A percentile compares a stretch with the other conserved stretches of the same genome.
Evolutionary conservation across 2,888 invertebrate species (phyloP).

Genomic region (Troides aeacus): DNA sequence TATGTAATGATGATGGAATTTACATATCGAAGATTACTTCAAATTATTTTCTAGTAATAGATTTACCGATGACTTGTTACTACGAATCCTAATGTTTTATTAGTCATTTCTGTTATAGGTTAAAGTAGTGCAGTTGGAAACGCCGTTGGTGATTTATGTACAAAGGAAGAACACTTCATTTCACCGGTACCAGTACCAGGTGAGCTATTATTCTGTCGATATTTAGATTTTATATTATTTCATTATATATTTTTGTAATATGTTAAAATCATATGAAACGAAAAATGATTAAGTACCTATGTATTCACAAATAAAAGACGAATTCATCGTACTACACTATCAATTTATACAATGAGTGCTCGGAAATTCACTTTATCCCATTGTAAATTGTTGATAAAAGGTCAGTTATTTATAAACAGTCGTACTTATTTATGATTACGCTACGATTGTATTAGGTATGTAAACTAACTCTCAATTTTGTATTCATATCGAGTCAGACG

Average conservation of each 20-base stretch:
- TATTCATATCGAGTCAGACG: background rate
- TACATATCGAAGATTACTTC: background rate
- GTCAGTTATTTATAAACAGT: slow-evolving; percentile 11
- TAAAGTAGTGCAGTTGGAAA: background rate
- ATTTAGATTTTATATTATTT: background rate
- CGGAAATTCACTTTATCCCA: slow-evolving; percentile 11
- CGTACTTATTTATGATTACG: background rate
- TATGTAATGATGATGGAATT: background rate
- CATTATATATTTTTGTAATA: background rate
- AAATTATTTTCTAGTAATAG: background rate
- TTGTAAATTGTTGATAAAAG: slow-evolving; percentile 21
- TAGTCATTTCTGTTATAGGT: no score
- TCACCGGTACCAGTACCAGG: background rate
- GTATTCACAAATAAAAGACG: background rate
- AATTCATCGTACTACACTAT: background rate
- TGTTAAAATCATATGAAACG: background rate
- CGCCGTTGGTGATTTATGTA: background rate
- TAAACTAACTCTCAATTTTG: background rate
- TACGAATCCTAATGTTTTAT: no score
- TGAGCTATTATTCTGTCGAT: background rate
- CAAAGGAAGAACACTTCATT: background rate
- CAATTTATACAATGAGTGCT: background rate
- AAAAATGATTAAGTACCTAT: background rate
- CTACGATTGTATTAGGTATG: background rate
- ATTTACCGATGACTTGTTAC: no score